phyloP scores from a whole-genome alignment of 1,140 invertebrate species.

The Leptestheria dahalacensis region DNA sequence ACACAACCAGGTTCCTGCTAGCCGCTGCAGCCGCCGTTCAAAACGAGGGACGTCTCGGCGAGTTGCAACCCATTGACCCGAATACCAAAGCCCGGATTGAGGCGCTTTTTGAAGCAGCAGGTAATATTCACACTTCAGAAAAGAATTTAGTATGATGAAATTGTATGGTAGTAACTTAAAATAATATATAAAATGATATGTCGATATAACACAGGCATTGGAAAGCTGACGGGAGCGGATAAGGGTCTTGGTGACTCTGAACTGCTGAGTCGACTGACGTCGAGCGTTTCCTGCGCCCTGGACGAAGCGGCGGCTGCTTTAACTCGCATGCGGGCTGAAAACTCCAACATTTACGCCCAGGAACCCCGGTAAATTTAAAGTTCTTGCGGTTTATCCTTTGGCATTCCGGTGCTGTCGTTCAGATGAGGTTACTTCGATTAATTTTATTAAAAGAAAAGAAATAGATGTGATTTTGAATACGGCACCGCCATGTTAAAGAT shows the following conservation, averaged over 20 bases:
- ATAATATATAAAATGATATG: neutral
- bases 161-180: too few species aligned
- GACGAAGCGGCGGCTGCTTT: slow-evolving; percentile 90
- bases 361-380: slow-evolving; percentile 7
- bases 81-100: slow-evolving; percentile 76
- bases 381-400: too few species aligned
- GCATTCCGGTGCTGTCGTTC: too few species aligned
- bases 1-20: slow-evolving; percentile 62
- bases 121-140: slow-evolving; percentile 33
- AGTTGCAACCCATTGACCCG: slow-evolving; percentile 55
- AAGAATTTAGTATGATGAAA: slow-evolving; percentile 12
- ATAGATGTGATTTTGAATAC: too few species aligned
- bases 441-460: too few species aligned
- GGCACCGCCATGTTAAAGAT: too few species aligned
- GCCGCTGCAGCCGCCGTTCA: slow-evolving; percentile 44
- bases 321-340: slow-evolving; percentile 82
- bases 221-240: slow-evolving; percentile 48
- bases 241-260: slow-evolving; percentile 39
- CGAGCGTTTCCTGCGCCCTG: slow-evolving; percentile 77
- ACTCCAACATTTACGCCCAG: slow-evolving; percentile 26
- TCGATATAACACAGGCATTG: slow-evolving; percentile 41
- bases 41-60: slow-evolving; percentile 30
- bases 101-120: slow-evolving; percentile 73
- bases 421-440: too few species aligned
- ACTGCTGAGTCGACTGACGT: slow-evolving; percentile 65